Conservation (phyloP, 2,888 invertebrate species). For the Philonicus albiceps region DNA sequence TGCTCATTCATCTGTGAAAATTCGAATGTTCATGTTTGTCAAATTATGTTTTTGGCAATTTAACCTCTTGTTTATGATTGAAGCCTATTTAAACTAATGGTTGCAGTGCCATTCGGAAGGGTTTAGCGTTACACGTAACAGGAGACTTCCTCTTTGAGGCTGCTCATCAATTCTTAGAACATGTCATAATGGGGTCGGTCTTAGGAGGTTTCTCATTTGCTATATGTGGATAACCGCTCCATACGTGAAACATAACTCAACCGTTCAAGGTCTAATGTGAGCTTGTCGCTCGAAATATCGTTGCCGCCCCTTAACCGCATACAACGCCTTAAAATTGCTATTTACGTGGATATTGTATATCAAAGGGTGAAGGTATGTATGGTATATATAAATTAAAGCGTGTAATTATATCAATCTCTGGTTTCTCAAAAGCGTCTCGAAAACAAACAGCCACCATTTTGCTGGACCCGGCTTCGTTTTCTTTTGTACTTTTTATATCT, state of each 20-base stretch:
- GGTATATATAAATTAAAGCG: neutral
- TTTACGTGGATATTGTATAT: neutral
- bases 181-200: constrained; percentile 14
- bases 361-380: neutral
- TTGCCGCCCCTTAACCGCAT: constrained; percentile 29
- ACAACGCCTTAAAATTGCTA: constrained; percentile 7
- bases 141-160: constrained; percentile 24
- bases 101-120: neutral
- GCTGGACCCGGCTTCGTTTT: neutral
- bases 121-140: constrained; percentile 21
- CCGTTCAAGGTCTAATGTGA: constrained; percentile 4
- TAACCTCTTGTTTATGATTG: neutral
- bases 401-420: constrained; percentile 5
- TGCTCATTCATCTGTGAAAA: neutral
- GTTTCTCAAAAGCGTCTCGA: neutral
- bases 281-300: neutral
- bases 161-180: constrained; percentile 16
- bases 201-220: constrained; percentile 28
- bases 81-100: neutral
- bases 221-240: constrained; percentile 20
- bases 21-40: neutral
- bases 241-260: constrained; percentile 24
- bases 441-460: neutral
- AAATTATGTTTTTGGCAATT: neutral
- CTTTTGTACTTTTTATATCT: neutral